Percentiles rank a stretch among this genome's conserved stretches.
Evolutionary conservation across 92 coral and sea anemone genomes (phyloP).

Genomic region (Nematostella vectensis): DNA sequence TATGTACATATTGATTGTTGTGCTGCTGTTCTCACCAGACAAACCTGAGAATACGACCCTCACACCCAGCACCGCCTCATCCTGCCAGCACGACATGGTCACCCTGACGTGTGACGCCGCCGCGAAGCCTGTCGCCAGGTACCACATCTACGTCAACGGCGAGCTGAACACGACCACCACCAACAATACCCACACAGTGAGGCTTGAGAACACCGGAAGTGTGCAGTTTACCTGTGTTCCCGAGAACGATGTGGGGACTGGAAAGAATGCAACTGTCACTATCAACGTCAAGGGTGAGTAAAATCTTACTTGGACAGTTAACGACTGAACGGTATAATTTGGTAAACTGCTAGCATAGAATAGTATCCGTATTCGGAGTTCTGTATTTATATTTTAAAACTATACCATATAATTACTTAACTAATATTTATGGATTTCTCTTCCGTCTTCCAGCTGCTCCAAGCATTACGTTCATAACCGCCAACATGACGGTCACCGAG

Average conservation of each 20-base stretch:
- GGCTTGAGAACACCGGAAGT: background rate
- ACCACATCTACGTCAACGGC: conserved; percentile 8
- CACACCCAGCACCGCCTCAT: background rate
- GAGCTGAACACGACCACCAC: background rate
- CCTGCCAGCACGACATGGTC: conserved; percentile 12
- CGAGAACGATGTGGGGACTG: conserved; percentile 13
- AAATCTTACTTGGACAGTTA: background rate
- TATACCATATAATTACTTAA: too few species aligned
- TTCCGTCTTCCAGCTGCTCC: conserved; percentile 13
- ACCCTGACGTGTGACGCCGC: conserved; percentile 9
- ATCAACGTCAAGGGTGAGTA: background rate
- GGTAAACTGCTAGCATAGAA: background rate
- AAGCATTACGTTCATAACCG: conserved; percentile 6
- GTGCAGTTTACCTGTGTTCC: conserved; percentile 13
- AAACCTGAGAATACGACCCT: conserved; percentile 11
- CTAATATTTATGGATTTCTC: too few species aligned
- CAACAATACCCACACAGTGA: too few species aligned
- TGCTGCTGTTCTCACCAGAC: conserved; percentile 5
- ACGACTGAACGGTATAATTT: background rate
- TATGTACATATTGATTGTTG: background rate
- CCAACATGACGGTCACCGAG: background rate
- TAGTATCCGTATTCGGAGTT: too few species aligned
- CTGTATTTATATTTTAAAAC: too few species aligned
- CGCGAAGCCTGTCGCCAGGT: conserved; percentile 10
- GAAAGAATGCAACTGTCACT: conserved; percentile 1